phyloP scores from a whole-genome alignment of 53 echinoderm and acorn worm species.

The Hippasteria phrygiana region DNA sequence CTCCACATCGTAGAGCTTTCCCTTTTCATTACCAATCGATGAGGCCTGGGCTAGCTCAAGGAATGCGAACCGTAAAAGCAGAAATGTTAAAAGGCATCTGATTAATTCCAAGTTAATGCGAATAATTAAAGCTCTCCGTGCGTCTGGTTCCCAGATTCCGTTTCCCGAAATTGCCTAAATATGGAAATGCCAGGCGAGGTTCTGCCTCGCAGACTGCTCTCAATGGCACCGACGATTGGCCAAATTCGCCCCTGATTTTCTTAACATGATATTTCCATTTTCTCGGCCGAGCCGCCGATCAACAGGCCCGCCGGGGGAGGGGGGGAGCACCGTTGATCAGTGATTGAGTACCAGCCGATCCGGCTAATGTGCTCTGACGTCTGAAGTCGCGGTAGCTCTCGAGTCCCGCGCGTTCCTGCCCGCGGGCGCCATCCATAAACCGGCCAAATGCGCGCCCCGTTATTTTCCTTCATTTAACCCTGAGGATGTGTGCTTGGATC shows the following conservation, averaged over 20 bases:
- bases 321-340: not conserved
- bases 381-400: conserved; percentile 12
- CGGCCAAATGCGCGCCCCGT: not conserved
- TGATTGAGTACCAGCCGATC: conserved; percentile 46
- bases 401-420: not conserved
- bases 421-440: conserved; percentile 19
- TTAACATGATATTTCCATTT: conserved; percentile 58
- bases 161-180: conserved; percentile 1
- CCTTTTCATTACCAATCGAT: no score
- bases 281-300: not conserved
- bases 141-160: not conserved
- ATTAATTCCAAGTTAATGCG: not conserved
- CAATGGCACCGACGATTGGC: conserved; percentile 14
- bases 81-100: not conserved
- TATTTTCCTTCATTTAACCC: conserved; percentile 19
- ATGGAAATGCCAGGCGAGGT: not conserved
- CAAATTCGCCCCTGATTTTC: conserved; percentile 21
- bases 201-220: not conserved
- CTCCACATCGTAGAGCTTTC: no score
- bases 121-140: not conserved
- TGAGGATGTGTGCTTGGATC: conserved; percentile 16
- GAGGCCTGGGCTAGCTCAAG: no score
- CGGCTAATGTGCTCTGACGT: conserved; percentile 47
- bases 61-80: not conserved
- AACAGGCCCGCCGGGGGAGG: not conserved